Percentiles rank a stretch among this genome's conserved stretches.
Evolutionary conservation across 2,113 vertebrate genomes (phyloP).

Genomic region (Daubentonia madagascariensis): DNA sequence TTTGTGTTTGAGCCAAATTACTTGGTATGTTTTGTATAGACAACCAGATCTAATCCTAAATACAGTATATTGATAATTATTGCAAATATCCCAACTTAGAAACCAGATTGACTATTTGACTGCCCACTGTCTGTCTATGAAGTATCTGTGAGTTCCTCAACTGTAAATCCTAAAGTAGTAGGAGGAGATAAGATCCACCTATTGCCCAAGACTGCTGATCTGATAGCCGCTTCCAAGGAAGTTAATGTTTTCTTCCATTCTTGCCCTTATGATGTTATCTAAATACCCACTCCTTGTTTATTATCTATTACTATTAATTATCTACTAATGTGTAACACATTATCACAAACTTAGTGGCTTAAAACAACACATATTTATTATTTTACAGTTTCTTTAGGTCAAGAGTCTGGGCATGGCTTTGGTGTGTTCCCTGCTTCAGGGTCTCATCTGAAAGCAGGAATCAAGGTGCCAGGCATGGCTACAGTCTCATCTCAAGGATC

Average conservation of each 20-base stretch:
- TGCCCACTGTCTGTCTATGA: background rate
- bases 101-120: background rate
- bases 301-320: background rate
- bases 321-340: background rate
- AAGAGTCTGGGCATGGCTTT: background rate
- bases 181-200: background rate
- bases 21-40: background rate
- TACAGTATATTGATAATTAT: background rate
- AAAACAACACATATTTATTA: background rate
- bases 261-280: background rate
- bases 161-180: background rate
- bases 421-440: background rate
- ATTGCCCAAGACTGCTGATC: background rate
- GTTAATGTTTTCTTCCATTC: background rate
- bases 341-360: background rate
- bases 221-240: background rate
- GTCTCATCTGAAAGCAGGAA: background rate
- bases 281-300: background rate
- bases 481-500: background rate
- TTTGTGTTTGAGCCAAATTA: background rate
- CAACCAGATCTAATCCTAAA: background rate
- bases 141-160: background rate
- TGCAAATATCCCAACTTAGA: background rate
- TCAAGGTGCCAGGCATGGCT: background rate
- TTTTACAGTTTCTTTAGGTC: background rate